A percentile compares a stretch with the other conserved stretches of the same genome.
Evolutionary conservation across 53 echinoderm and acorn worm genomes (phyloP).

Genomic region (Actinopyga echinites): DNA sequence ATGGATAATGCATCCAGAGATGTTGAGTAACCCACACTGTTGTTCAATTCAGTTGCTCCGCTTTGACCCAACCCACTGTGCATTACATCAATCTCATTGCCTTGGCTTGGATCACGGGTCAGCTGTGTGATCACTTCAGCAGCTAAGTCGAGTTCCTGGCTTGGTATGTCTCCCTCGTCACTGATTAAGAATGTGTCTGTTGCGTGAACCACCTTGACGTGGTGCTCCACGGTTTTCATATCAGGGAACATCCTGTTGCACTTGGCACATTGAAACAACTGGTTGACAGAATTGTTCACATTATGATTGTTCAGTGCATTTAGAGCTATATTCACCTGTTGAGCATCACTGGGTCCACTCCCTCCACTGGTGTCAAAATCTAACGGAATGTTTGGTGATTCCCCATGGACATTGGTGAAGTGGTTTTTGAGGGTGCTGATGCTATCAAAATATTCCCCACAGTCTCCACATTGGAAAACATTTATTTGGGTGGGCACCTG

Average conservation of each 20-base stretch:
- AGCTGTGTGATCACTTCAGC: conserved; percentile 16
- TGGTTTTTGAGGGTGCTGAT: conserved; percentile 20
- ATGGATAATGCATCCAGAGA: conserved; percentile 5
- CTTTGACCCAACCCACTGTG: not conserved
- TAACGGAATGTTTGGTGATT: conserved; percentile 35
- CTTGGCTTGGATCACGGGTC: not conserved
- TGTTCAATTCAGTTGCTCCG: too few relatives aligned
- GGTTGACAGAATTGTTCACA: not conserved
- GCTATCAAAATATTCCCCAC: conserved; percentile 27
- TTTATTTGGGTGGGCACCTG: conserved; percentile 15
- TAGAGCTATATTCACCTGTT: conserved; percentile 21
- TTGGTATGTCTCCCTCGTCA: conserved; percentile 18
- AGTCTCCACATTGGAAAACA: conserved; percentile 41
- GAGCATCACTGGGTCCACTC: not conserved
- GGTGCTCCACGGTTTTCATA: conserved; percentile 35
- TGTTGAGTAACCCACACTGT: too few relatives aligned
- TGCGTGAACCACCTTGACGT: conserved; percentile 28
- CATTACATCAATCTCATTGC: not conserved
- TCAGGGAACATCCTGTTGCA: conserved; percentile 37
- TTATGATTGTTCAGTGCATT: conserved; percentile 14
- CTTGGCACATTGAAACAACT: conserved; percentile 38
- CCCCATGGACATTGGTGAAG: conserved; percentile 22
- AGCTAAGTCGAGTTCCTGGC: conserved; percentile 26
- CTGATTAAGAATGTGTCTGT: conserved; percentile 16
- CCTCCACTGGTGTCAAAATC: not conserved